These are phyloP conservation scores for Anastrepha ludens DNA, from an alignment of 1,140 invertebrate species.

Conservation along the genomic window DNA sequence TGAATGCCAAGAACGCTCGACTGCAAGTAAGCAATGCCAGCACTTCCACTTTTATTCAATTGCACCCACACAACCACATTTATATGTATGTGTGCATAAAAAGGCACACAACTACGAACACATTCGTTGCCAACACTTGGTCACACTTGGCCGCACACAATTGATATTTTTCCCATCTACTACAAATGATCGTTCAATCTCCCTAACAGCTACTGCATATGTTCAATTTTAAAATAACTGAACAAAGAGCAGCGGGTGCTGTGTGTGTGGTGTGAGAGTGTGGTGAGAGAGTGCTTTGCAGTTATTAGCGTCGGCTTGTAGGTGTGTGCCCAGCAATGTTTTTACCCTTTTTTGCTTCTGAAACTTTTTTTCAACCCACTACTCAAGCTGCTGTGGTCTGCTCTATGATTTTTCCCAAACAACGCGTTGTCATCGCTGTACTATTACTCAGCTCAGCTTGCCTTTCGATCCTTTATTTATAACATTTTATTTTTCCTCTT, in stretches of 20 bases:
- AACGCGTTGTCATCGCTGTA: constrained; percentile 11
- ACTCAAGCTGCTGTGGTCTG: not conserved
- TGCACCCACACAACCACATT: not conserved
- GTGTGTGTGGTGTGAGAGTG: not conserved
- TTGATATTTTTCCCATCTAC: not conserved
- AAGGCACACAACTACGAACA: not conserved
- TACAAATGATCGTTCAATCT: constrained; percentile 1
- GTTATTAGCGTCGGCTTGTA: not conserved
- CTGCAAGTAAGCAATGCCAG: constrained; percentile 32
- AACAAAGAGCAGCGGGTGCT: not conserved
- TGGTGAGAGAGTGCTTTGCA: not conserved
- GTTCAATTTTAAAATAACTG: constrained; percentile 29
- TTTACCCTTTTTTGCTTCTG: too few species aligned
- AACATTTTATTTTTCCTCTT: not conserved
- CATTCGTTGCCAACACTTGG: constrained; percentile 42
- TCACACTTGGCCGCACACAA: constrained; percentile 34
- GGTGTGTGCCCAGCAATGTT: too few species aligned
- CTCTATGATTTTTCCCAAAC: not conserved
- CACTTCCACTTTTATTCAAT: not conserved
- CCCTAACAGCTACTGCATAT: not conserved
- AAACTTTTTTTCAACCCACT: too few species aligned
- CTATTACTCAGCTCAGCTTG: not conserved
- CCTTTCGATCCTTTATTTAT: not conserved
- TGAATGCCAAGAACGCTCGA: constrained; percentile 4
- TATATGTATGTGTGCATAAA: not conserved